Conservation (phyloP, 1,140 invertebrate genomes). For the Bombus turneri region DNA sequence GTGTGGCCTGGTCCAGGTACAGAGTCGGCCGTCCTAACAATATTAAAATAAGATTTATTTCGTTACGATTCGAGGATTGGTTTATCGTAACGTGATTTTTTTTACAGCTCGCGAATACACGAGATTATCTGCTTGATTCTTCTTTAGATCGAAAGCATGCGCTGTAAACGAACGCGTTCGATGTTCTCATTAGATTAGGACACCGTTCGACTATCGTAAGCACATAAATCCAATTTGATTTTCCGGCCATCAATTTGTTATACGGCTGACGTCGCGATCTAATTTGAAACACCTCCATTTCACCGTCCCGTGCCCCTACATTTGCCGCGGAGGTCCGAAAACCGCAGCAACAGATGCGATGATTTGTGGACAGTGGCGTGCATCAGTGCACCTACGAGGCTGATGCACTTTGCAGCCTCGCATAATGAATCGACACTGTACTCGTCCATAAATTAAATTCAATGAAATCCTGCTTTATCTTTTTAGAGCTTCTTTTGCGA, state of each 20-base stretch:
- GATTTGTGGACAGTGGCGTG: slow-evolving; percentile 66
- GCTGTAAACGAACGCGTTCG: no score
- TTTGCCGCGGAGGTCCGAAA: slow-evolving; percentile 52
- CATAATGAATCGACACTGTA: neutral
- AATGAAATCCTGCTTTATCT: neutral
- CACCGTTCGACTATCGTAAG: slow-evolving; percentile 34
- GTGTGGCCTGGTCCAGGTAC: no score
- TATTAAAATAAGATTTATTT: neutral
- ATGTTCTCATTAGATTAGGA: neutral
- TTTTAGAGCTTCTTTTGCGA: neutral
- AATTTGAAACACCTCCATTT: slow-evolving; percentile 57
- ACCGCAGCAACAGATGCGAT: slow-evolving; percentile 72
- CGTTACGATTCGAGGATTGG: neutral
- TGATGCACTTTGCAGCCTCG: slow-evolving; percentile 35
- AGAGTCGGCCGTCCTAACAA: no score
- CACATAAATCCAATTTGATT: slow-evolving; percentile 71
- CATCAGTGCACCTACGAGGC: slow-evolving; percentile 39
- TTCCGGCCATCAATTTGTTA: slow-evolving; percentile 72
- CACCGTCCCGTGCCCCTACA: slow-evolving; percentile 7
- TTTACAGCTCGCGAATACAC: no score
- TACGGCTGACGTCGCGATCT: slow-evolving; percentile 68
- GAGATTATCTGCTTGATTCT: neutral
- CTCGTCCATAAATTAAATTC: slow-evolving; percentile 10
- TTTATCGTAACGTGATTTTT: neutral
- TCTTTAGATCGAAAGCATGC: neutral